Conservation (phyloP, 2,797 vertebrate species). For the Tadarida brasiliensis region DNA sequence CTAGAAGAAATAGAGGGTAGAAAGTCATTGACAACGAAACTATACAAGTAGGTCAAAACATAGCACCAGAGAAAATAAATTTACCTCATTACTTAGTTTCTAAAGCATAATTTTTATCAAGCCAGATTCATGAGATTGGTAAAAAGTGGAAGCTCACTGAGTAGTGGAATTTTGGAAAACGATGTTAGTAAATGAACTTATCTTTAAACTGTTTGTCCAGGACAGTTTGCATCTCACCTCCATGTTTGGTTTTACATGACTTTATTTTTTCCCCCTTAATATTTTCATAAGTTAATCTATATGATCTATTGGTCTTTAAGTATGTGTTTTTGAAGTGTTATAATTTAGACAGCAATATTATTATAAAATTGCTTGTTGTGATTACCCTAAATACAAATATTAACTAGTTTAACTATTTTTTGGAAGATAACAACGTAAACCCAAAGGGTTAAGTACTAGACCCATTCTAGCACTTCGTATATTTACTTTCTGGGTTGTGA, state of each 20-base stretch:
- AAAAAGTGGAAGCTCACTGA: neutral
- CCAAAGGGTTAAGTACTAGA: too few relatives aligned
- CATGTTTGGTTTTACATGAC: neutral
- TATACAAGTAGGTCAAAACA: neutral
- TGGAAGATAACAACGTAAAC: too few relatives aligned
- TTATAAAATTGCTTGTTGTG: neutral
- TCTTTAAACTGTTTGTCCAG: neutral
- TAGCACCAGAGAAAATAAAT: neutral
- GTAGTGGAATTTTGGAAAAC: neutral
- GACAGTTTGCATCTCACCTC: neutral
- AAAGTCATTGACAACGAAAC: neutral
- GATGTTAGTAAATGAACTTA: neutral
- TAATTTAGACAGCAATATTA: neutral
- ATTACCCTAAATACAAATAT: too few relatives aligned
- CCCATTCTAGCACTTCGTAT: neutral
- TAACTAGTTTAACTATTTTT: too few relatives aligned
- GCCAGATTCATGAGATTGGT: neutral
- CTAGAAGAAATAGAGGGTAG: slow-evolving; percentile 87
- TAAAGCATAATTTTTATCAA: neutral
- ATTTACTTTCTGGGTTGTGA: neutral
- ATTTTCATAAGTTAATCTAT: neutral
- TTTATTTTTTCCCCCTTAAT: neutral
- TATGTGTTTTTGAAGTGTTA: neutral
- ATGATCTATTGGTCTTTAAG: neutral
- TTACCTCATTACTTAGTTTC: neutral